Evolutionary conservation across 2,888 invertebrate species (phyloP).

Genomic region (Cantharis flavilabris): DNA sequence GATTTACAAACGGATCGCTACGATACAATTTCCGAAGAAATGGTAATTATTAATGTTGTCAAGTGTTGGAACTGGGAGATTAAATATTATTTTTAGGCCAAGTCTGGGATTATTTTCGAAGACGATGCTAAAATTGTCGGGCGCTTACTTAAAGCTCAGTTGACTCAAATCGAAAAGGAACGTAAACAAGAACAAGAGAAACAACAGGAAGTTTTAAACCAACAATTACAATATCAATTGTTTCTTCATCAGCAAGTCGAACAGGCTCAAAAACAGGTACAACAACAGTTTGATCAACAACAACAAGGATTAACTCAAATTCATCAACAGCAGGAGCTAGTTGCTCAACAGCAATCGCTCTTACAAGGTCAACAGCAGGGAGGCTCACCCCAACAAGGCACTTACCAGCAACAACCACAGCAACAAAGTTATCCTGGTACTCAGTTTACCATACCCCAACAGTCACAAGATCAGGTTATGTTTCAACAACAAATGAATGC

Average conservation of each 20-base stretch:
- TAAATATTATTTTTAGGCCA: constrained; percentile 60
- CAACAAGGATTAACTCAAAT: constrained; percentile 12
- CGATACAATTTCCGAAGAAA: constrained; percentile 92
- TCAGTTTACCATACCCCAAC: constrained; percentile 12
- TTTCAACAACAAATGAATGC: constrained; percentile 5
- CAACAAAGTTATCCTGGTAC: constrained; percentile 13
- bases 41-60: constrained; percentile 65
- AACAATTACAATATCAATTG: constrained; percentile 63
- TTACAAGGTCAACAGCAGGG: constrained; percentile 8
- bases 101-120: constrained; percentile 91
- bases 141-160: constrained; percentile 88
- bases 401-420: constrained; percentile 12
- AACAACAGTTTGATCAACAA: constrained; percentile 46
- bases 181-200: constrained; percentile 59
- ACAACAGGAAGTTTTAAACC: constrained; percentile 55
- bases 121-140: constrained; percentile 92
- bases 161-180: constrained; percentile 70
- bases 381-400: not conserved
- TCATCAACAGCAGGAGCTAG: constrained; percentile 36
- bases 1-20: constrained; percentile 90
- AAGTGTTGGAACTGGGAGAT: not conserved
- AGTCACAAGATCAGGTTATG: constrained; percentile 6
- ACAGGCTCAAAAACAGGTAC: constrained; percentile 59
- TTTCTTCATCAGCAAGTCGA: constrained; percentile 63
- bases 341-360: constrained; percentile 2